phyloP scores from a whole-genome alignment of 2,797 vertebrate genomes.

The Squalus acanthias region DNA sequence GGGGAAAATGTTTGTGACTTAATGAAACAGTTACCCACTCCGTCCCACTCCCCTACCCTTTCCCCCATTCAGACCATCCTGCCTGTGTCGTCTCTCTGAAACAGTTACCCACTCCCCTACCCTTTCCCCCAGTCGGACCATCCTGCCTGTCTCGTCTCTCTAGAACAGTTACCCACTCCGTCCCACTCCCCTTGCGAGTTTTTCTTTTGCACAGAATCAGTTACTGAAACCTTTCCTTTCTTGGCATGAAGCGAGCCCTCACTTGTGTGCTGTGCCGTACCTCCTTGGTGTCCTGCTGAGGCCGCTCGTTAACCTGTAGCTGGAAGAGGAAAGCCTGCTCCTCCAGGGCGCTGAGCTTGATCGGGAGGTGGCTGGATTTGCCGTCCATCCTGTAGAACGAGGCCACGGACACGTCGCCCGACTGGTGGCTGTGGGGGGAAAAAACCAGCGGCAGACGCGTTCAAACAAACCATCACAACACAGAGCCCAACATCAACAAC shows the following conservation, averaged over 20 bases:
- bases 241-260: not conserved
- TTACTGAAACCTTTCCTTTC: not conserved
- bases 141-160: too few relatives aligned
- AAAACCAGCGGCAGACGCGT: not conserved
- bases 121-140: too few relatives aligned
- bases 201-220: not conserved
- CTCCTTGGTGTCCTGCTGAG: constrained; percentile 71
- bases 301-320: constrained; percentile 73
- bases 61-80: too few relatives aligned
- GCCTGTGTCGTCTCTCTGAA: too few relatives aligned
- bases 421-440: constrained; percentile 69
- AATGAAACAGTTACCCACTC: too few relatives aligned
- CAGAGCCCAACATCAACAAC: not conserved
- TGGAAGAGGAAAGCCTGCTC: constrained; percentile 91
- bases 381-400: constrained; percentile 79
- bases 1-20: too few relatives aligned
- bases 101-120: too few relatives aligned
- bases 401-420: constrained; percentile 81
- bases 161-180: too few relatives aligned
- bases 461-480: not conserved
- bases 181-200: not conserved
- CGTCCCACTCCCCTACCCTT: too few relatives aligned
- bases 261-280: constrained; percentile 45
- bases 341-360: constrained; percentile 78
- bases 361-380: constrained; percentile 67